These are phyloP conservation scores for Podarcis muralis DNA, from an alignment of 2,113 vertebrate species.

Conservation along the genomic window DNA sequence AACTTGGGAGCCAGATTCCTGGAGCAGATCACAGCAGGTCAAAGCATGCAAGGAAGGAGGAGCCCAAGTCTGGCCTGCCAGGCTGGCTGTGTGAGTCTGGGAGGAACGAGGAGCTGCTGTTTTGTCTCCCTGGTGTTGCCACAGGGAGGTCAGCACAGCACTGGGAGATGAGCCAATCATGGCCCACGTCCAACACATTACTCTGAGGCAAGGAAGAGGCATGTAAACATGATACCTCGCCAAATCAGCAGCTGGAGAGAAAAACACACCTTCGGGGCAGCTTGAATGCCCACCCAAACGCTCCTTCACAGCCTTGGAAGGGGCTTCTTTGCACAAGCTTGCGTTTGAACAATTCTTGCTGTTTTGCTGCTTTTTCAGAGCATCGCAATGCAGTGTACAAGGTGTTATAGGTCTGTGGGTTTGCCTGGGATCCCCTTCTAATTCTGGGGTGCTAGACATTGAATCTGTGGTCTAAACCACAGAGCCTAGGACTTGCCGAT, in stretches of 20 bases:
- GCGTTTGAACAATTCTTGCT: background rate
- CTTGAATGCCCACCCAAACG: background rate
- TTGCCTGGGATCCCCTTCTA: background rate
- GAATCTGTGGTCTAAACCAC: too few species aligned
- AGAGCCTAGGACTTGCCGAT: too few species aligned
- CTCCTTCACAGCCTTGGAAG: background rate
- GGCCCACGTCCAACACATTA: constrained; percentile 56
- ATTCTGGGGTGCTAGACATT: too few species aligned
- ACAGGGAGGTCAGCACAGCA: background rate
- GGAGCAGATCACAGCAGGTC: constrained; percentile 18
- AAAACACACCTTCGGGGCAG: background rate
- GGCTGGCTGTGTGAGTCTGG: background rate
- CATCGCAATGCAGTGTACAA: too few species aligned
- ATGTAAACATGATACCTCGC: background rate
- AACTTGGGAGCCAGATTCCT: constrained; percentile 32
- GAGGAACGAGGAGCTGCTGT: constrained; percentile 30
- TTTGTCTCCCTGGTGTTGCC: constrained; percentile 58
- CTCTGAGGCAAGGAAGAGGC: constrained; percentile 49
- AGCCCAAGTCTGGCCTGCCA: background rate
- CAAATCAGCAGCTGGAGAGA: background rate
- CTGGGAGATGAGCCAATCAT: constrained; percentile 43
- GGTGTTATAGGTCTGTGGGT: too few species aligned
- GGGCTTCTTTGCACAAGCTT: background rate
- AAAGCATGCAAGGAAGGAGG: background rate
- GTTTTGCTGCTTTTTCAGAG: background rate